Evolutionary conservation across 2,113 vertebrate genomes (phyloP).

Genomic region (Ornithorhynchus anatinus): DNA sequence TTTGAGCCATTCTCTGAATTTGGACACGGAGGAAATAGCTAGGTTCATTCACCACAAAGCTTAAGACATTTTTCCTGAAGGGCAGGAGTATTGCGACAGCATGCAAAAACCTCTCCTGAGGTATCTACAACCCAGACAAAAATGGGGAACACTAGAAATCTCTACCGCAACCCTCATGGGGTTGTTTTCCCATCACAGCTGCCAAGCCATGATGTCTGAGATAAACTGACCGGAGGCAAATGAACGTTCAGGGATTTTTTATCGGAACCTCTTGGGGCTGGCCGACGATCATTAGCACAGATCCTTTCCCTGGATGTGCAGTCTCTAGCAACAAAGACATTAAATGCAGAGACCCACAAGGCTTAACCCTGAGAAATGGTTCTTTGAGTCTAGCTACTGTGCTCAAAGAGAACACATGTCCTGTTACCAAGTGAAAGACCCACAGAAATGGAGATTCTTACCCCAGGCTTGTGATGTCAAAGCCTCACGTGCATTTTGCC

Average conservation of each 20-base stretch:
- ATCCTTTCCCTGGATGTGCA: background rate
- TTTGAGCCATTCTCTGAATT: background rate
- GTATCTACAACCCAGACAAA: background rate
- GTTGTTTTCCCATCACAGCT: fast-evolving
- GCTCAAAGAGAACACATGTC: background rate
- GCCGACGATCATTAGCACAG: background rate
- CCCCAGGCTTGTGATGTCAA: too few species aligned
- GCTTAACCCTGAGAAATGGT: background rate
- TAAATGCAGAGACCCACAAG: fast-evolving
- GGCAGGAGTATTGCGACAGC: background rate
- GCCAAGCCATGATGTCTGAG: background rate
- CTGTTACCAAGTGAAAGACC: background rate
- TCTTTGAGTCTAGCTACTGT: background rate
- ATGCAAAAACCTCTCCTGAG: background rate
- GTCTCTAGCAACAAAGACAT: background rate
- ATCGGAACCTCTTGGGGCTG: too few species aligned
- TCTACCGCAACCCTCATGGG: background rate
- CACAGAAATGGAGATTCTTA: too few species aligned
- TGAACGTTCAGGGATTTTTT: background rate
- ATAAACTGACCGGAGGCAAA: background rate
- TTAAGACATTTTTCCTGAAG: background rate
- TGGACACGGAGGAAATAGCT: background rate
- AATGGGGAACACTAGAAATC: background rate
- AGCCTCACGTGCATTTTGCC: too few species aligned
- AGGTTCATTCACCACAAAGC: background rate